Percentiles rank a stretch among this genome's conserved stretches.
Evolutionary conservation across 1,140 invertebrate genomes (phyloP).

Genomic region (Pseudomyrmex sp.): DNA sequence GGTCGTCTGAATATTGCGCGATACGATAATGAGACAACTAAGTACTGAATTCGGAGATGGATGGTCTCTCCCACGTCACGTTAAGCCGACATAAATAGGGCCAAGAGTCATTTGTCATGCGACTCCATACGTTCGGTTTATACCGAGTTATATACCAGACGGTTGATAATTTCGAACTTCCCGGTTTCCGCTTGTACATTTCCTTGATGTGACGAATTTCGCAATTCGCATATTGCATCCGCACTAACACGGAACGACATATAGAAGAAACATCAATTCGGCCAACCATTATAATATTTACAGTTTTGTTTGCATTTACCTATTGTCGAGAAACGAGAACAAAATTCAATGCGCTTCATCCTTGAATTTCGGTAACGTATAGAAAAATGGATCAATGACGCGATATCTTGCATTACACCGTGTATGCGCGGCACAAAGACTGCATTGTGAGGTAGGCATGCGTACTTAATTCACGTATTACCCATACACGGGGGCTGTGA

Average conservation of each 20-base stretch:
- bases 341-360: background rate
- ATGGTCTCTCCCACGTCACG: conserved; percentile 31
- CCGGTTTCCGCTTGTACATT: background rate
- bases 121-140: conserved; percentile 1
- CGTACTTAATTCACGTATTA: conserved; percentile 56
- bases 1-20: conserved; percentile 26
- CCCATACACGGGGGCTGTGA: conserved; percentile 21
- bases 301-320: background rate
- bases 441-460: conserved; percentile 52
- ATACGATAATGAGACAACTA: conserved; percentile 24
- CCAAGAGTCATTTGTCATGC: conserved; percentile 39
- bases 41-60: conserved; percentile 45
- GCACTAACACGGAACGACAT: too few relatives aligned
- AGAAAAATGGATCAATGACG: conserved; percentile 29
- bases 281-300: too few relatives aligned
- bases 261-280: background rate
- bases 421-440: conserved; percentile 26
- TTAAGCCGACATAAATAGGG: conserved; percentile 37
- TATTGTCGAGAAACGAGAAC: background rate
- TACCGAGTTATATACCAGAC: conserved; percentile 1
- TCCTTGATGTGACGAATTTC: background rate
- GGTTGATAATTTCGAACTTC: background rate
- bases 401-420: conserved; percentile 33
- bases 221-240: background rate
- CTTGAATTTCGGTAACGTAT: conserved; percentile 14